These are phyloP conservation scores for Megastigmus dorsalis DNA, from an alignment of 2,888 invertebrate genomes.

Conservation along the genomic window DNA sequence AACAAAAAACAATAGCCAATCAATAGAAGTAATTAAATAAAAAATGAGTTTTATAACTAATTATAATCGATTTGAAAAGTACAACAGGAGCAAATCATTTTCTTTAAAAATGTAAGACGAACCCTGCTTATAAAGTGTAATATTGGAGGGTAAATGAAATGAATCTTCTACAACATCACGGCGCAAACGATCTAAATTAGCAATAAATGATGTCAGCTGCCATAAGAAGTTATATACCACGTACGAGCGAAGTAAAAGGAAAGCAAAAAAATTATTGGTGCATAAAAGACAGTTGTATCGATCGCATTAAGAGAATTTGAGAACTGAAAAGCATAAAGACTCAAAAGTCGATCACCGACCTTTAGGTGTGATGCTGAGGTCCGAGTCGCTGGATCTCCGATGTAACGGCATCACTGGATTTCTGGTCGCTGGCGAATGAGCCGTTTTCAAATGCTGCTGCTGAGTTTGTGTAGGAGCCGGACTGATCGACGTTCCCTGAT, in stretches of 20 bases:
- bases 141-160: neutral
- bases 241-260: too few relatives aligned
- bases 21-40: neutral
- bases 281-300: slow-evolving; percentile 29
- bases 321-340: neutral
- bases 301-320: neutral
- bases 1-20: neutral
- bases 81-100: too few relatives aligned
- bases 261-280: slow-evolving; percentile 42
- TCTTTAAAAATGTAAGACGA: too few relatives aligned
- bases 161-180: too few relatives aligned
- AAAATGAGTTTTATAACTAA: too few relatives aligned
- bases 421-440: slow-evolving; percentile 77
- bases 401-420: slow-evolving; percentile 76
- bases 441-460: slow-evolving; percentile 74
- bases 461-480: slow-evolving; percentile 53
- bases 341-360: slow-evolving; percentile 78
- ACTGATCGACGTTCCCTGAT: slow-evolving; percentile 41
- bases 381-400: slow-evolving; percentile 93
- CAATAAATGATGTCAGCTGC: too few relatives aligned
- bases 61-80: too few relatives aligned
- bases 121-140: too few relatives aligned
- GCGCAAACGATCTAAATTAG: too few relatives aligned
- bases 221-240: too few relatives aligned
- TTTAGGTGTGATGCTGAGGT: slow-evolving; percentile 94